A percentile compares a stretch with the other conserved stretches of the same genome.
Evolutionary conservation across 2,797 vertebrate genomes (phyloP).

Genomic region (Arnoldichthys spilopterus): DNA sequence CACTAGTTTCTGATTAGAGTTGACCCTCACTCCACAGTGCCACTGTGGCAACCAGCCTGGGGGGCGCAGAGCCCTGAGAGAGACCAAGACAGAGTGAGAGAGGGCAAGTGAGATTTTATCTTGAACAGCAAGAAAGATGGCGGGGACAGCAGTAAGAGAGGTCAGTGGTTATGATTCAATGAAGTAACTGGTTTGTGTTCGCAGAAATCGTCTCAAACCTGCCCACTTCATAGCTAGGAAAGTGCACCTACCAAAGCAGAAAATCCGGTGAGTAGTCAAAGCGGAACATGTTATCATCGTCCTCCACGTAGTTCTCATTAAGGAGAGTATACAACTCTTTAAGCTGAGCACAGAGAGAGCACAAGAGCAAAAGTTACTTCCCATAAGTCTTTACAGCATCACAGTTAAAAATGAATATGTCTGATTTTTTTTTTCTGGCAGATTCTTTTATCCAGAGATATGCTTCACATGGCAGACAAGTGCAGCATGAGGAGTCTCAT

Average conservation of each 20-base stretch:
- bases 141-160: not conserved
- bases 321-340: slow-evolving; percentile 97
- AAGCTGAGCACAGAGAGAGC: slow-evolving; percentile 74
- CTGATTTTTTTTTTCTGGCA: not conserved
- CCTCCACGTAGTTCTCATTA: slow-evolving; percentile 98
- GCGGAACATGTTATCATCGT: slow-evolving; percentile 99
- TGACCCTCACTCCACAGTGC: slow-evolving; percentile 96
- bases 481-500: no score
- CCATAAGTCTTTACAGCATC: not conserved
- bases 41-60: slow-evolving; percentile 97
- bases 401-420: no score
- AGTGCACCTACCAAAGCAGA: slow-evolving; percentile 88
- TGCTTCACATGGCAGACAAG: no score
- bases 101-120: not conserved
- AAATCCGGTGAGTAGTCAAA: slow-evolving; percentile 99
- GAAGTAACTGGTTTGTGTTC: not conserved
- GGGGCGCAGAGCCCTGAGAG: slow-evolving; percentile 90
- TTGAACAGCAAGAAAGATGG: not conserved
- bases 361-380: not conserved
- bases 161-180: no score
- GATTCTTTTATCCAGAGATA: not conserved
- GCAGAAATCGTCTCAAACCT: not conserved
- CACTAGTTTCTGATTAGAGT: slow-evolving; percentile 96
- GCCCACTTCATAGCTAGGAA: no score
- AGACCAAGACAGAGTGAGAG: not conserved